Evolutionary conservation across 2,888 invertebrate genomes (phyloP).

Genomic region (Pterostichus madidus): DNA sequence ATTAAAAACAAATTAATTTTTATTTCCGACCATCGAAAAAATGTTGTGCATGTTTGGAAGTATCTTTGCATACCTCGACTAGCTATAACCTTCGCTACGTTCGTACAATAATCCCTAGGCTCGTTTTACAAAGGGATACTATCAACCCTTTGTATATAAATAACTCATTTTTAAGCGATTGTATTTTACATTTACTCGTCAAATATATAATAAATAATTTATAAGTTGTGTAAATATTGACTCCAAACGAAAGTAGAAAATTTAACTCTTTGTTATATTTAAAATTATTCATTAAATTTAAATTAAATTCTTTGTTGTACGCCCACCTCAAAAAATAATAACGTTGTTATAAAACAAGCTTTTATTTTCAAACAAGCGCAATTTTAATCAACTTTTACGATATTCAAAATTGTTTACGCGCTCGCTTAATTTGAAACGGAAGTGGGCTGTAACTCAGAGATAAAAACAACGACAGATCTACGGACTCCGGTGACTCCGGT

Average conservation of each 20-base stretch:
- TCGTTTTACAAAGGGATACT: too few species aligned
- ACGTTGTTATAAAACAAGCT: conserved; percentile 27
- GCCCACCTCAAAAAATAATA: conserved; percentile 7
- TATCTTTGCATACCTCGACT: too few species aligned
- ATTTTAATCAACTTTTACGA: conserved; percentile 64
- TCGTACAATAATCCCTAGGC: too few species aligned
- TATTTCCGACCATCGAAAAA: too few species aligned
- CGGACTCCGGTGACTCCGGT: conserved; percentile 28
- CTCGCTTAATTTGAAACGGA: conserved; percentile 61
- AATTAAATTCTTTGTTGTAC: conserved; percentile 15
- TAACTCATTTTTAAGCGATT: too few species aligned
- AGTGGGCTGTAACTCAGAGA: conserved; percentile 40
- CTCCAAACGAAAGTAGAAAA: neutral
- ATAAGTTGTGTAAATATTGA: conserved; percentile 3
- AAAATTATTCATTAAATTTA: conserved; percentile 42
- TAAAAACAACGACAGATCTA: conserved; percentile 33
- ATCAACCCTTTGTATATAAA: too few species aligned
- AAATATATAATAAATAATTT: too few species aligned
- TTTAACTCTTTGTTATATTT: conserved; percentile 19
- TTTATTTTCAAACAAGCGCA: conserved; percentile 53
- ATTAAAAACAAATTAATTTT: too few species aligned
- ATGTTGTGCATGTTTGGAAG: too few species aligned
- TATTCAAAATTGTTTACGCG: conserved; percentile 63
- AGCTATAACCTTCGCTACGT: too few species aligned
- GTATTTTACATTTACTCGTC: too few species aligned